phyloP scores from a whole-genome alignment of 2,888 invertebrate genomes.

The Trypoxylon attenuatum region DNA sequence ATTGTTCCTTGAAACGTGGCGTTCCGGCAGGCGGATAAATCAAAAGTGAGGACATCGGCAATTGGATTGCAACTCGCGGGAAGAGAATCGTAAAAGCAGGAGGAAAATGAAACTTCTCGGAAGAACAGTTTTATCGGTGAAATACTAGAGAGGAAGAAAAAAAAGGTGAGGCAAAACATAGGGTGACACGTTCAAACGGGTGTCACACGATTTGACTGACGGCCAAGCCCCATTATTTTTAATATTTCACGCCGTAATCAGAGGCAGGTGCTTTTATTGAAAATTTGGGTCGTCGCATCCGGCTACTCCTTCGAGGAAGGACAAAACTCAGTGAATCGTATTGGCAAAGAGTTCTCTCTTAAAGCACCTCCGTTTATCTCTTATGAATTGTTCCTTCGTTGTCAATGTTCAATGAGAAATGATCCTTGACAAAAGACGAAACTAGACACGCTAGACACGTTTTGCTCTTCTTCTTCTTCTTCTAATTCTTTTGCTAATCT shows the following conservation, averaged over 20 bases:
- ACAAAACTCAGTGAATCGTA: not conserved
- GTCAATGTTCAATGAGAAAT: conserved; percentile 23
- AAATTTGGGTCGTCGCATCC: conserved; percentile 30
- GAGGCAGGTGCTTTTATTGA: conserved; percentile 15
- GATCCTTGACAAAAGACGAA: conserved; percentile 6
- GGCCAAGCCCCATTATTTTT: conserved; percentile 9
- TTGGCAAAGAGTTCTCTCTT: not conserved
- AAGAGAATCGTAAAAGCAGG: too few species aligned
- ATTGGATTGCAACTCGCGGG: too few species aligned
- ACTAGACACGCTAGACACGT: not conserved
- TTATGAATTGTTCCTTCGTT: not conserved
- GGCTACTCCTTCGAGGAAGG: conserved; percentile 23
- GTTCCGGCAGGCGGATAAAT: too few species aligned
- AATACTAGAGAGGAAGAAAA: not conserved
- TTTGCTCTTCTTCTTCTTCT: too few species aligned
- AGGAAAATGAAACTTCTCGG: too few species aligned
- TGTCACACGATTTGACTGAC: not conserved
- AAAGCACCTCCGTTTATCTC: conserved; percentile 5
- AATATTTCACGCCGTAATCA: conserved; percentile 25
- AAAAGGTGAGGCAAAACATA: not conserved
- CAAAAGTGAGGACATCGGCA: too few species aligned
- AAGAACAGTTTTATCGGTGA: too few species aligned
- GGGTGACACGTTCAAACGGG: not conserved
- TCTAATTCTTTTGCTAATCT: too few species aligned
- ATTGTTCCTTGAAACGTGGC: too few species aligned